Conservation (phyloP, 1,140 invertebrate genomes). For the Tetranychus cinnabarinus region DNA sequence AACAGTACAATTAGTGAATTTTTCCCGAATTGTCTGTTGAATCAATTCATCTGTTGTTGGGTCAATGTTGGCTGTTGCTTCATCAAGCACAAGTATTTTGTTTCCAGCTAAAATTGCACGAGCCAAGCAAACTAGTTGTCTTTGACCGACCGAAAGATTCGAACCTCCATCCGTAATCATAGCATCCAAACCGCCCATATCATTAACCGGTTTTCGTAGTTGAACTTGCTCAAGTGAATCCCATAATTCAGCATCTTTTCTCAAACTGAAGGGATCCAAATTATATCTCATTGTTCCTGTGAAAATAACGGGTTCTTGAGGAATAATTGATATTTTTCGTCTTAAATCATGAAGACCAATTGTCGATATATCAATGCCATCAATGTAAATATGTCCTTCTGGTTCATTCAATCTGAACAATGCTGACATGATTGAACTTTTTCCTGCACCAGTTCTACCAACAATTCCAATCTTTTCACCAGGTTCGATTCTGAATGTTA, state of each 20-base stretch:
- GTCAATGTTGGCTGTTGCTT: slow-evolving; percentile 26
- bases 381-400: slow-evolving; percentile 18
- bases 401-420: slow-evolving; percentile 24
- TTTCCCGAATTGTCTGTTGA: slow-evolving; percentile 17
- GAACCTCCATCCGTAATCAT: slow-evolving; percentile 45
- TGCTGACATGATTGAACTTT: slow-evolving; percentile 19
- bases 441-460: slow-evolving; percentile 24
- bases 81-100: slow-evolving; percentile 23
- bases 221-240: slow-evolving; percentile 52
- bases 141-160: slow-evolving; percentile 57
- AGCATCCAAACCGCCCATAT: slow-evolving; percentile 37
- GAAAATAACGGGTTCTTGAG: slow-evolving; percentile 50
- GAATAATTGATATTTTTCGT: slow-evolving; percentile 27
- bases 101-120: slow-evolving; percentile 27
- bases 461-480: slow-evolving; percentile 22
- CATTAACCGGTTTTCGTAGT: slow-evolving; percentile 36
- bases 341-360: slow-evolving; percentile 26
- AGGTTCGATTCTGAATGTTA: slow-evolving; percentile 28
- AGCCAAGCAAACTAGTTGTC: slow-evolving; percentile 40
- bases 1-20: slow-evolving; percentile 45
- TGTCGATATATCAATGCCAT: slow-evolving; percentile 24
- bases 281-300: slow-evolving; percentile 57
- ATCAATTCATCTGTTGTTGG: slow-evolving; percentile 19
- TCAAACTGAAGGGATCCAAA: slow-evolving; percentile 55
- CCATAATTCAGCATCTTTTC: slow-evolving; percentile 40